Base-by-base conservation (phyloP, 2,113 vertebrate species). In the Callionymus lyra region DNA sequence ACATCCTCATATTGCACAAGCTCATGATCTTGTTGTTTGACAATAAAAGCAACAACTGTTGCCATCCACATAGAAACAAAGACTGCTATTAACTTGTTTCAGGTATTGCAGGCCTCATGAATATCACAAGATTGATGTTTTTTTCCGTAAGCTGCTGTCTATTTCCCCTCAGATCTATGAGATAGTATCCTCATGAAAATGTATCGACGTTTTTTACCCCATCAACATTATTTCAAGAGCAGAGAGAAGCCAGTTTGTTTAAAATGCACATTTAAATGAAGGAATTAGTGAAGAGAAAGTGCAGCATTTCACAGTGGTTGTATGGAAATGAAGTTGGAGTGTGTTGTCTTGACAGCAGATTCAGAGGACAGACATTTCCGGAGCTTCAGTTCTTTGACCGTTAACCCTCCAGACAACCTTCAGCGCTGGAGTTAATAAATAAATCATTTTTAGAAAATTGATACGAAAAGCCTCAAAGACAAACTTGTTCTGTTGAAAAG, bases 211-310 rank as follows among this genome's bases (percentile, higher is more conserved):
- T 65, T 84, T 66, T 78, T 79, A 74, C 60, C 57, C 83, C 81
- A 71, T 82, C 83, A 79, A 68, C 77, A 71, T 77, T 50, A 59
- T 72, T 60, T 72, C 66, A 44, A 75, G 66, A 68, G 38, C 56
- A 31, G 66, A 65, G 54, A 47, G 55, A 53, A 41, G 55, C 62
- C 71, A 71, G 76, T 76, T 80, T 65, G 21, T 63, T 82, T 63
- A 70, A 70, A 81, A 77, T 68, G 58, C 70, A 77, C 68, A 79
- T 83, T 83, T 73, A 72, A 81, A 77, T 82, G 71, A 79, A 67
- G 58, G 53, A 36, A 65, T 63, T 77, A 70, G 56, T 44, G 56
- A 41, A 52, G 50, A 53, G 53, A 55, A 63, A 63, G 59, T 38
- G 65, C 43, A 65, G 63, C 63, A 61, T 63, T 56, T 53, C 50